Evolutionary conservation across 2,888 invertebrate species (phyloP), one percentile per base, ranked within the genome.

Genomic region (Liopterus haemorrhoidalis): DNA sequence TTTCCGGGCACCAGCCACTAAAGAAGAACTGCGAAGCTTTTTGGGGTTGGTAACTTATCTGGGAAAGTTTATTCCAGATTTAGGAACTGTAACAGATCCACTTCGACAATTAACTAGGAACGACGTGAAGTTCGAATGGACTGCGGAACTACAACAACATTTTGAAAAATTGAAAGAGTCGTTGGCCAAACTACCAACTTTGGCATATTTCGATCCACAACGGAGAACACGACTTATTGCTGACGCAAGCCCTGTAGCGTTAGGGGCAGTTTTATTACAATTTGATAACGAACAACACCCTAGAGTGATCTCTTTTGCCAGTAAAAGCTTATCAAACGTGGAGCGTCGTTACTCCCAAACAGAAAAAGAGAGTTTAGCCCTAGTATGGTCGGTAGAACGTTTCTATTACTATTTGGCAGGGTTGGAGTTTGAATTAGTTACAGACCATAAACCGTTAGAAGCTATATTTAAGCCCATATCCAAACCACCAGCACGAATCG

Each of bases 371-470:
- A 65, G 63, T 15, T 54, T 68, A 9, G 60, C 61, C 8, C 49
- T 68, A 4, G 57, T 68, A 8, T 70, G 59, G 55, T 65, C 60
- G 2, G 60, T 67, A 6, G 61, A 64, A 43, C 56, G 60, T 45
- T 71, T 69, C 52, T 57, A 65, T 43, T 54, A 58, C 22, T 70
- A 65, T 49, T 35, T 70, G 3, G 60, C 55, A 49, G 71, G 70
- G 8, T 46, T 61, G 8, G 51, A 58, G 3, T 72, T 72, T 52
- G 60, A 57, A 9, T 49, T 62, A 25, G 48, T 59, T 1, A 60
- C 56, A 2, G 59, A 61, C 42, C 60, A 60, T 35, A 57, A 59
- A 46, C 66, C 69, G 1, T 50, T 72, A 19, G 57, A 61, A 38
- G 54, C 51, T 6, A 60, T 61, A 24, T 61, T 62, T 38, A 50